Evolutionary conservation across 2,888 invertebrate species (phyloP).

Genomic region (Meiosimyza platycephala): DNA sequence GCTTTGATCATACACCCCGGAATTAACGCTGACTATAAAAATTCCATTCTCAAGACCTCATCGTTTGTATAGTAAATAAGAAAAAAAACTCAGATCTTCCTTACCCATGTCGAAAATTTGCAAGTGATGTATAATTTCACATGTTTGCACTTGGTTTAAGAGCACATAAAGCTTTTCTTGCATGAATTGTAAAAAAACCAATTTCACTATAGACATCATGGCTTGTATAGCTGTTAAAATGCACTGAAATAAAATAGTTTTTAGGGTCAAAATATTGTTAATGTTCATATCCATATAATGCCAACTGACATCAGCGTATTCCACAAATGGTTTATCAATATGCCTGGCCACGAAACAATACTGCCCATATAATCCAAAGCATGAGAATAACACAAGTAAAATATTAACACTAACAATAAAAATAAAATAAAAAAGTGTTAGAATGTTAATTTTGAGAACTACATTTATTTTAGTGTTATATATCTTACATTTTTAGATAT

Average conservation of each 20-base stretch:
- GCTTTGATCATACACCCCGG: too few species aligned
- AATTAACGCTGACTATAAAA: too few species aligned
- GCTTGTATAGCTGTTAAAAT: slow-evolving; percentile 37
- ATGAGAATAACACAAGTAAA: slow-evolving; percentile 7
- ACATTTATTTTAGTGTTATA: neutral
- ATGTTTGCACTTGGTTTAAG: slow-evolving; percentile 21
- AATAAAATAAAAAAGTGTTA: neutral
- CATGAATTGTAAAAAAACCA: slow-evolving; percentile 31
- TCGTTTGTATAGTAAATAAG: too few species aligned
- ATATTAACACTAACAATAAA: neutral
- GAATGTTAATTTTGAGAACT: neutral
- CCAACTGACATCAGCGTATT: slow-evolving; percentile 6
- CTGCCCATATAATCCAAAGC: slow-evolving; percentile 23
- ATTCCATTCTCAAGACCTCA: too few species aligned
- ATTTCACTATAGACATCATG: slow-evolving; percentile 35
- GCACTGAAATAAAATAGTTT: neutral
- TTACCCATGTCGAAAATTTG: slow-evolving; percentile 41
- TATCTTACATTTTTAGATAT: slow-evolving; percentile 16
- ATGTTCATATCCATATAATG: neutral
- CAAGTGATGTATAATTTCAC: slow-evolving; percentile 36
- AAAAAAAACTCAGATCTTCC: neutral
- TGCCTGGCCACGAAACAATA: slow-evolving; percentile 7
- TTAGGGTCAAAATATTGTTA: neutral
- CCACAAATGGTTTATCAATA: neutral
- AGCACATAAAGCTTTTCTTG: slow-evolving; percentile 33